A percentile compares a stretch with the other conserved stretches of the same genome.
Conservation (phyloP, 2,888 invertebrate species). For the Germaria angustata region DNA sequence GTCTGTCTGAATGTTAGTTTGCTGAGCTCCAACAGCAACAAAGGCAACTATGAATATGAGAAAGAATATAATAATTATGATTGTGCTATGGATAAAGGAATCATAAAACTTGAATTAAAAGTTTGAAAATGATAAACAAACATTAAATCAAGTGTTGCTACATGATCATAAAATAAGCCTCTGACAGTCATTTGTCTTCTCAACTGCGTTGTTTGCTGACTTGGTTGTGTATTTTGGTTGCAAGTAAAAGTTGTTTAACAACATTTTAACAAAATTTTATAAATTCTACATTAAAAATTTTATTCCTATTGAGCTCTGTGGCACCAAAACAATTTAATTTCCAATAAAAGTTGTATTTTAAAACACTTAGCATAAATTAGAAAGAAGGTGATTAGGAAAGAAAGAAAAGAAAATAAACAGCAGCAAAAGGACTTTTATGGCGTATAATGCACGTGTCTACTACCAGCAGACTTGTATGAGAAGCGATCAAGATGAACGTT, state of each 20-base stretch:
- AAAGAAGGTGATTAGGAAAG: background rate
- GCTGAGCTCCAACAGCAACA: background rate
- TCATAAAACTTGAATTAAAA: background rate
- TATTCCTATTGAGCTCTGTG: slow-evolving; percentile 17
- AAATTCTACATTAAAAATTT: slow-evolving; percentile 37
- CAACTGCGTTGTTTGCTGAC: slow-evolving; percentile 7
- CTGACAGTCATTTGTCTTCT: slow-evolving; percentile 35
- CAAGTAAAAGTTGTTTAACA: slow-evolving; percentile 61
- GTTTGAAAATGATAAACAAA: slow-evolving; percentile 27
- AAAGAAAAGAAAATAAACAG: no score
- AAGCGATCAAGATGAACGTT: no score
- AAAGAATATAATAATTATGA: slow-evolving; percentile 35
- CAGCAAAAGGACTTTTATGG: background rate
- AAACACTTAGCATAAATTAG: slow-evolving; percentile 33
- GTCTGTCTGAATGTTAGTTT: background rate
- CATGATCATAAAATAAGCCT: slow-evolving; percentile 48
- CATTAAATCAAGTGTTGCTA: slow-evolving; percentile 61
- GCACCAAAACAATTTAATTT: slow-evolving; percentile 49
- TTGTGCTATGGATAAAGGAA: background rate
- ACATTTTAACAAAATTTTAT: slow-evolving; percentile 21
- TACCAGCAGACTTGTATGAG: no score
- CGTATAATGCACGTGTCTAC: background rate
- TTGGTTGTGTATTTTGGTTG: slow-evolving; percentile 2
- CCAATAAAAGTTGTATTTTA: slow-evolving; percentile 40
- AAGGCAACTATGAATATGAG: slow-evolving; percentile 22